Evolutionary conservation across 1,140 invertebrate species (phyloP), one percentile per base, ranked within the genome.

Genomic region (Eciton burchellii): DNA sequence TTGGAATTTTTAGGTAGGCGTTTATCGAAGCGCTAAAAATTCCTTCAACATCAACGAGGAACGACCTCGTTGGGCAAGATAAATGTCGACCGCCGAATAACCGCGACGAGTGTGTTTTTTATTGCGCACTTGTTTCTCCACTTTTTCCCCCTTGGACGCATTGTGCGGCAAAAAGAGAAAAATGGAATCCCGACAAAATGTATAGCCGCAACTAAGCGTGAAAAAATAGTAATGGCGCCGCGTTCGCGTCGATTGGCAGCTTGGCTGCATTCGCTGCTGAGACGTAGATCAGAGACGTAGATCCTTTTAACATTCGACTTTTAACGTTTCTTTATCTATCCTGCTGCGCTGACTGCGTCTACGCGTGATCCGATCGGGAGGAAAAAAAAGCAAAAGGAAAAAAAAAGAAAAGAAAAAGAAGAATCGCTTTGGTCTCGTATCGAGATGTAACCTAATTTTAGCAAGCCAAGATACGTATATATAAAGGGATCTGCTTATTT

Each of bases 21-120:
- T 79, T 79, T 79, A 79, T 79, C 49, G 74, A 29, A 56, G 41
- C 49, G 35, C 74, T 79, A 79, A 79, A 79, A 79, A 79, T 79
- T 79, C 62, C 43, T 70, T 49, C n/a, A n/a, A 54, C 35, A 70
- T 79, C 70, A 49, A 70, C 74, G n/a, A 79, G 63, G 12, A 70
- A 56, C 52, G 63, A 79, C 49, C 24, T 79, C 49, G 49, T 79
- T 79, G 49, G 49, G 0, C 68, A 79, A 77, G 63, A 79, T 68
- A 79, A 79, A 79, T 79, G 35, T 79, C 63, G 35, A 77, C 62
- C 29, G 49, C 6, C 49, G n/a, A 73, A 59, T 73, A 29, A 54
- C 16, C 41, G 54, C 45, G 74, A 57, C 63, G 52, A 70, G 24
- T 70, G 19, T 19, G 49, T 79, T 45, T 35, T 79, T 45, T 79